Conservation (phyloP, 1,140 invertebrate genomes). For the Anagrus nilaparvatae region DNA sequence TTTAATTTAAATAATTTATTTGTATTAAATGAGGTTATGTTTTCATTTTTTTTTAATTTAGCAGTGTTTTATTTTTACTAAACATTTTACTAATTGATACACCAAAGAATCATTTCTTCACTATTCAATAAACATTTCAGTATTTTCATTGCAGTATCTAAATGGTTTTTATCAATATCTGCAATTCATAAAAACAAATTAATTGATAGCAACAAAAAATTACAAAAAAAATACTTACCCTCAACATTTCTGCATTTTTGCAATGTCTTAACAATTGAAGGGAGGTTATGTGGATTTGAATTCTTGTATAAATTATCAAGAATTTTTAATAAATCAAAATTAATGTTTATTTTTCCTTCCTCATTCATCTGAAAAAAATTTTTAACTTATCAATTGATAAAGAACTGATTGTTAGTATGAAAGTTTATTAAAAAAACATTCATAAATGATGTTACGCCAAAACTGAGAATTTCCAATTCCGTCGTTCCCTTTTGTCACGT, state of each 20-base stretch:
- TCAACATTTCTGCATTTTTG: slow-evolving; percentile 1
- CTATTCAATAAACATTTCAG: slow-evolving; percentile 12
- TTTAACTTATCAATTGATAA: too few species aligned
- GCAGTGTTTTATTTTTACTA: not conserved
- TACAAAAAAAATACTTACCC: slow-evolving; percentile 1
- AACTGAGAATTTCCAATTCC: too few species aligned
- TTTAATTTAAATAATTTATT: not conserved
- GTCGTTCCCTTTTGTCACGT: not conserved
- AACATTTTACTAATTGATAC: not conserved
- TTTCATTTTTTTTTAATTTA: slow-evolving; percentile 4
- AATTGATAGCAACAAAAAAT: not conserved
- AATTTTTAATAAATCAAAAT: slow-evolving; percentile 12
- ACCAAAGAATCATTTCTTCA: slow-evolving; percentile 4
- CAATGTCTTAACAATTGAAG: slow-evolving; percentile 1
- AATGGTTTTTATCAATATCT: not conserved
- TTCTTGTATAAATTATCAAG: slow-evolving; percentile 5
- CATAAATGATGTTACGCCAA: too few species aligned
- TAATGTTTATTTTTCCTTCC: slow-evolving; percentile 1
- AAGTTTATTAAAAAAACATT: too few species aligned
- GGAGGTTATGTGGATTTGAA: not conserved
- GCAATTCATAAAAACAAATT: not conserved
- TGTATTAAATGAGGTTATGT: not conserved
- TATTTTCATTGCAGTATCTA: slow-evolving; percentile 1
- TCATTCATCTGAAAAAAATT: slow-evolving; percentile 6
- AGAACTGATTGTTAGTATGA: too few species aligned